Evolutionary conservation across 2,797 vertebrate species (phyloP), one percentile per base, ranked within the genome.

Genomic region (Acropternis orthonyx): DNA sequence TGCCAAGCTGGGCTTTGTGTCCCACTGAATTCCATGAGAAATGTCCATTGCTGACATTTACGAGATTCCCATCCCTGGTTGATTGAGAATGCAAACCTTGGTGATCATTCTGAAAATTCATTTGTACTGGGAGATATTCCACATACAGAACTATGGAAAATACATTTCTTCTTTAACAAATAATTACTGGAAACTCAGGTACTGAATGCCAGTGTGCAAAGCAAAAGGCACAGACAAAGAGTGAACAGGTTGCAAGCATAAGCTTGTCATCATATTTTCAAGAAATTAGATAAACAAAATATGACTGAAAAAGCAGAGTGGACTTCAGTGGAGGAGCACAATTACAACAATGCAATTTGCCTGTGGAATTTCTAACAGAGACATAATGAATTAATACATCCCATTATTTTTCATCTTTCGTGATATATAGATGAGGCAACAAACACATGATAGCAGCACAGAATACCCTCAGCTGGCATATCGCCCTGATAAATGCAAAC

Each of bases 401-500:
- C 46, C 55, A 75, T 93, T 92, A 89, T 69, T 93, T 89, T 26
- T 88, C 72, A 49, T 63, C 68, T 34, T 87, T 92, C 73, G 9
- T 74, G 68, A 89, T 52, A 34, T 27, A 44, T 18, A 67, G 39
- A 71, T 58, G 58, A 54, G 63, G 86, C 84, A 92, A 58, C 46
- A 89, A 85, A 52, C 52, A 58, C 4, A 6, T 22, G 49, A 87
- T 17, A 61, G 85, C 54, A 77, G 49, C 32, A 15, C 62, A 69
- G 68, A 92, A 43, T 12, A 58, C 77, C 75, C 91, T 96, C 89
- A 67, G 3, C 72, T 54, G 61, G 65, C 92, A 74, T 79, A 89
- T 79, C 43, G n/a, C 67, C 72, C 88, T 87, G 93, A 96, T 89
- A 96, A 94, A 92, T 95, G 74, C 72, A 95, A 95, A 87, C 52